Evolutionary conservation across 2,797 vertebrate genomes (phyloP).

Genomic region (Arnoldichthys spilopterus): DNA sequence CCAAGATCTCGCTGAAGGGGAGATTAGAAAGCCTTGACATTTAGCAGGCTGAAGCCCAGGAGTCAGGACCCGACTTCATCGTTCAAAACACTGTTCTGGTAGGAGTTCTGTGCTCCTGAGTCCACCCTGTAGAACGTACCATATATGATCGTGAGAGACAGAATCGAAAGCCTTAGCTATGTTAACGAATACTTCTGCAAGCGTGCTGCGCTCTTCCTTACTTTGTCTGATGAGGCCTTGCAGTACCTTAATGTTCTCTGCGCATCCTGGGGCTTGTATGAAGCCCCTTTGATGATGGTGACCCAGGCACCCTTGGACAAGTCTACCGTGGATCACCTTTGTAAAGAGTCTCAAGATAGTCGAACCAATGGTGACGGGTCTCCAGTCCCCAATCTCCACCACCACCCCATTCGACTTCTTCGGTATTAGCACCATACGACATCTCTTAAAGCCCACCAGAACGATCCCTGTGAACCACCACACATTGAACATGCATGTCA

Average conservation of each 20-base stretch:
- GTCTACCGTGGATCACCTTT: neutral
- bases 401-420: neutral
- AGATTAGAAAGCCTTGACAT: neutral
- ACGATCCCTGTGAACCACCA: conserved; percentile 16
- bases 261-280: neutral
- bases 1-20: neutral
- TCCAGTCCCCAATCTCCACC: neutral
- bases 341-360: conserved; percentile 27
- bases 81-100: neutral
- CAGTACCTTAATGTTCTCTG: conserved; percentile 12
- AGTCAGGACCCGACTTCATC: neutral
- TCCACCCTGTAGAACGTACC: neutral
- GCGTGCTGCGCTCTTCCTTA: conserved; percentile 1
- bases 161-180: neutral
- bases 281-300: neutral
- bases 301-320: neutral
- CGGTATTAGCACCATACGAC: neutral
- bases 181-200: neutral
- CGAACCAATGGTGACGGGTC: neutral
- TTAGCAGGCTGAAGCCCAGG: neutral
- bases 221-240: neutral
- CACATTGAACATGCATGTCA: neutral
- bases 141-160: neutral
- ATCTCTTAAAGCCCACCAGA: neutral
- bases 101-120: neutral